Conservation (phyloP, 2,888 invertebrate genomes). For the Lycophotia porphyrea region DNA sequence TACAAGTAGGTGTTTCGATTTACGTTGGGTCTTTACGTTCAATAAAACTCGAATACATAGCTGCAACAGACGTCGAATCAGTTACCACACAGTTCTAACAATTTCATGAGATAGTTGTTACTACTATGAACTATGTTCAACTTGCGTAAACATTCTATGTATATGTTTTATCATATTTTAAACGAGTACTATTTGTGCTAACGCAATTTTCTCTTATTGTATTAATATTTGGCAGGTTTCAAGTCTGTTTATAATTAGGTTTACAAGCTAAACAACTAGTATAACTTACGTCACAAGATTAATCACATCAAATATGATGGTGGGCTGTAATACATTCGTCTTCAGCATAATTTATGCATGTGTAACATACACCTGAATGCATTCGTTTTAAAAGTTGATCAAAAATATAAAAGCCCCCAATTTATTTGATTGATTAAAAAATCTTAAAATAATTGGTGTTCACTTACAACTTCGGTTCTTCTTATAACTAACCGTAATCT, state of each 20-base stretch:
- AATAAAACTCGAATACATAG: constrained; percentile 42
- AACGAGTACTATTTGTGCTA: constrained; percentile 72
- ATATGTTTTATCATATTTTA: constrained; percentile 52
- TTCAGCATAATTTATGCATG: constrained; percentile 10
- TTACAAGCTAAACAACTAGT: constrained; percentile 61
- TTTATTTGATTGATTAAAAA: constrained; percentile 43
- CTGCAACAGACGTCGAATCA: constrained; percentile 31
- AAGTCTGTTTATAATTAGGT: constrained; percentile 72
- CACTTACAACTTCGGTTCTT: constrained; percentile 73
- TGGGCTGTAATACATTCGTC: constrained; percentile 35
- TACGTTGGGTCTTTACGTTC: constrained; percentile 19
- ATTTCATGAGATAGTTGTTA: constrained; percentile 34
- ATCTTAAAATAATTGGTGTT: constrained; percentile 80
- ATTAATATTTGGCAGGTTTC: constrained; percentile 85
- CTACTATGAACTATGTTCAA: constrained; percentile 57
- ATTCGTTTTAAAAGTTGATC: constrained; percentile 25
- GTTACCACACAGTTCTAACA: constrained; percentile 31
- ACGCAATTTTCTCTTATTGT: constrained; percentile 74
- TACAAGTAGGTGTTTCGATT: constrained; percentile 25
- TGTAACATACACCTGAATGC: constrained; percentile 4
- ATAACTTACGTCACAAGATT: constrained; percentile 48
- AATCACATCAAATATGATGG: constrained; percentile 43
- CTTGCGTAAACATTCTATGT: constrained; percentile 50
- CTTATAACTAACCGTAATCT: constrained; percentile 61
- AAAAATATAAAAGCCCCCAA: constrained; percentile 50